Evolutionary conservation across 1,140 invertebrate genomes (phyloP).

Genomic region (Nasonia longicornis): DNA sequence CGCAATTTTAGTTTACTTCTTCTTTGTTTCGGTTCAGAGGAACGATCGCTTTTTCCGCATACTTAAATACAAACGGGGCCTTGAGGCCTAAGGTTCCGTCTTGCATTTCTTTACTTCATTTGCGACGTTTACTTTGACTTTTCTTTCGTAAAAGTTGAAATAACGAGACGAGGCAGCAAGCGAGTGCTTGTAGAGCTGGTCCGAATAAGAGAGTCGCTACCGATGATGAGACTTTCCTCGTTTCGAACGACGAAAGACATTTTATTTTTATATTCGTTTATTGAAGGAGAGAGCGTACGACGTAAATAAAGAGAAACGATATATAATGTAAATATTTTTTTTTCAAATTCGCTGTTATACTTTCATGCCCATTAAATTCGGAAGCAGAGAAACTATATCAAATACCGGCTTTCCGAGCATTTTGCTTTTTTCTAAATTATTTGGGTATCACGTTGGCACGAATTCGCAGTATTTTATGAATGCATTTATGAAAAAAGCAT

Average conservation of each 20-base stretch:
- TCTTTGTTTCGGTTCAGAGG: no score
- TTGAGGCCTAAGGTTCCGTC: no score
- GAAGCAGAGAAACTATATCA: neutral
- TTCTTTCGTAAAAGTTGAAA: no score
- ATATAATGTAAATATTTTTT: slow-evolving; percentile 21
- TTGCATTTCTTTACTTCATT: no score
- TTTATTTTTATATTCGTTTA: slow-evolving; percentile 32
- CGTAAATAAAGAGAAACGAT: neutral
- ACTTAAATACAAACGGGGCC: no score
- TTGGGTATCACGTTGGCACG: neutral
- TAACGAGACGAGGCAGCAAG: no score
- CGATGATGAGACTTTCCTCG: neutral
- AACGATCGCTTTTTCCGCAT: no score
- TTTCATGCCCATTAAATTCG: neutral
- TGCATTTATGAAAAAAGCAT: neutral
- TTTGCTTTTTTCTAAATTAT: neutral
- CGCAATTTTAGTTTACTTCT: no score
- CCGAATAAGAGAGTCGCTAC: no score
- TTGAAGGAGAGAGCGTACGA: slow-evolving; percentile 9
- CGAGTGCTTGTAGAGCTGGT: no score
- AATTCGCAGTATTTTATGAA: neutral
- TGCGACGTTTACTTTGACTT: no score
- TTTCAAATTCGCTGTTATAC: neutral
- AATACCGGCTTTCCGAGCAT: neutral
- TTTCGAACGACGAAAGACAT: neutral